Conservation (phyloP, 1,140 invertebrate genomes). For the Temnothorax nylanderi region DNA sequence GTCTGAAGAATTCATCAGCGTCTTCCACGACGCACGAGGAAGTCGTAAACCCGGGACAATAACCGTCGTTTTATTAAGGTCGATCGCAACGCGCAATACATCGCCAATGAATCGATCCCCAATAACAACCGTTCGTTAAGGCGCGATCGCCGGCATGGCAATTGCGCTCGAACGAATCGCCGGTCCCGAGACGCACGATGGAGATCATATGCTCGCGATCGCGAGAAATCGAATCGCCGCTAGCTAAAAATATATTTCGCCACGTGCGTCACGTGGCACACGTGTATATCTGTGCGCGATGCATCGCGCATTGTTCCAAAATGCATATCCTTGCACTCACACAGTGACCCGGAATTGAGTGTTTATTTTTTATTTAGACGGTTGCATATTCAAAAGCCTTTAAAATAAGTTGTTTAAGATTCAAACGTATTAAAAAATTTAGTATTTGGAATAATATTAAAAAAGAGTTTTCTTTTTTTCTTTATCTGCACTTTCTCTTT, state of each 20-base stretch:
- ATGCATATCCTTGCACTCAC: not conserved
- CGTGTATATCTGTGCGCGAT: not conserved
- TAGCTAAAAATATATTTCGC: conserved; percentile 24
- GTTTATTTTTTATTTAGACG: not conserved
- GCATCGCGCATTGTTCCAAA: not conserved
- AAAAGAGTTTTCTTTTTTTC: not conserved
- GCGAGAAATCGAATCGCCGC: conserved; percentile 11
- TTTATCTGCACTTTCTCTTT: not conserved
- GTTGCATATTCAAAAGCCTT: not conserved
- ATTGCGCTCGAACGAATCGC: not conserved
- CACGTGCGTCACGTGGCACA: not conserved
- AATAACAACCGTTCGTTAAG: not conserved
- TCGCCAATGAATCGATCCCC: not conserved
- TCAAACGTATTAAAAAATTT: not conserved
- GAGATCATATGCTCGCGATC: not conserved
- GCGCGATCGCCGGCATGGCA: not conserved
- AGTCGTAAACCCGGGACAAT: conserved; percentile 10
- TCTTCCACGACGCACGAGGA: conserved; percentile 7
- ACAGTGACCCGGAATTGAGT: too few species aligned
- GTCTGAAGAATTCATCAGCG: not conserved
- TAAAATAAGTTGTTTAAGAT: not conserved
- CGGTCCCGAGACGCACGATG: not conserved
- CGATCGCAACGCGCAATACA: conserved; percentile 8
- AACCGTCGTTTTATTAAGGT: conserved; percentile 25
- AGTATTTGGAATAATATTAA: not conserved